phyloP scores from a whole-genome alignment of 1,140 invertebrate species.

The Sinonovacula constricta region DNA sequence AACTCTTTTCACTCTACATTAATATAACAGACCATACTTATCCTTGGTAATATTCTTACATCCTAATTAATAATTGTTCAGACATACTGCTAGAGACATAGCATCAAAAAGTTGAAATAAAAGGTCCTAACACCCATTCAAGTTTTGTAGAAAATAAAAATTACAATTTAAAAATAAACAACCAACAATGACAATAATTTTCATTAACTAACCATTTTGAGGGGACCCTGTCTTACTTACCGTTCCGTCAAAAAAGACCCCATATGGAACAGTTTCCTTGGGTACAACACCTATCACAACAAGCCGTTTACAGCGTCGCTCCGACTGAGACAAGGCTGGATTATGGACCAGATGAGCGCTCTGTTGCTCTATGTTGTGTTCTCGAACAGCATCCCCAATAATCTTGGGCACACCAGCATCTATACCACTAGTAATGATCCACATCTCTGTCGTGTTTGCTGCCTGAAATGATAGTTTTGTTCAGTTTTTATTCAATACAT shows the following conservation, averaged over 20 bases:
- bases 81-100: too few species aligned
- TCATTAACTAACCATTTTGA: not conserved
- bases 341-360: slow-evolving; percentile 48
- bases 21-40: too few species aligned
- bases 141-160: not conserved
- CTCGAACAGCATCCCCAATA: slow-evolving; percentile 76
- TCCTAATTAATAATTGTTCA: too few species aligned
- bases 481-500: not conserved
- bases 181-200: too few species aligned
- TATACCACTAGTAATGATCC: slow-evolving; percentile 78
- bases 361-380: slow-evolving; percentile 64
- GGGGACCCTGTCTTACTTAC: slow-evolving; percentile 46
- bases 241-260: slow-evolving; percentile 59
- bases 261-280: slow-evolving; percentile 58
- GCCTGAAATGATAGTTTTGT: slow-evolving; percentile 60
- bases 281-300: slow-evolving; percentile 66
- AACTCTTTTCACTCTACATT: too few species aligned
- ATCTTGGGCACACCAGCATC: slow-evolving; percentile 75
- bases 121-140: too few species aligned
- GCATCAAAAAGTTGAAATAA: too few species aligned
- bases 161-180: not conserved
- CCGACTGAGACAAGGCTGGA: slow-evolving; percentile 15
- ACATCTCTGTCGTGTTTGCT: slow-evolving; percentile 79
- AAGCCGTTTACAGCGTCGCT: slow-evolving; percentile 54
- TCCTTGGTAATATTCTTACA: too few species aligned